These are phyloP conservation scores for Hyposmocoma kahamanoa DNA, from an alignment of 1,140 invertebrate genomes.

Conservation along the genomic window DNA sequence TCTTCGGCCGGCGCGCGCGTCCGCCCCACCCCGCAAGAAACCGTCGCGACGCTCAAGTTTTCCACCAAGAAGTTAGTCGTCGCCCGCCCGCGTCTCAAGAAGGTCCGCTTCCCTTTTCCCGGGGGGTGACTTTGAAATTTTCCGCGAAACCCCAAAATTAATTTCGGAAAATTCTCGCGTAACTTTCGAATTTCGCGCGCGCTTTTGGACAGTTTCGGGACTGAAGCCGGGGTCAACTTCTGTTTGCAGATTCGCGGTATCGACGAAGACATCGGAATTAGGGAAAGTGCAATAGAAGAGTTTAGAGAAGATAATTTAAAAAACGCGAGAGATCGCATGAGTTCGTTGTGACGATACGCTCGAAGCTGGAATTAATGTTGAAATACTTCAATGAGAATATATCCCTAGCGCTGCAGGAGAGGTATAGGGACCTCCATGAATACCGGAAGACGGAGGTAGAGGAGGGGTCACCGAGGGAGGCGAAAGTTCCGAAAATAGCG, in stretches of 20 bases:
- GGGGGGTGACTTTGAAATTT: constrained; percentile 21
- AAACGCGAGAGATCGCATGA: constrained; percentile 49
- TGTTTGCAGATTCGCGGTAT: constrained; percentile 40
- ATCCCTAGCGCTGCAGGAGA: constrained; percentile 71
- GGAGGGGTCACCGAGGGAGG: constrained; percentile 65
- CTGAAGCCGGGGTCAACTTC: constrained; percentile 21
- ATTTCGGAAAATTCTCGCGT: constrained; percentile 1
- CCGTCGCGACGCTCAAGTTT: constrained; percentile 67
- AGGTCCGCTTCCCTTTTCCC: constrained; percentile 64
- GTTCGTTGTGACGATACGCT: constrained; percentile 49
- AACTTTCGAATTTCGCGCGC: constrained; percentile 13
- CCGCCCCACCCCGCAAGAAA: constrained; percentile 67
- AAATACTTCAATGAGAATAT: constrained; percentile 73
- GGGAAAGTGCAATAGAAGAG: constrained; percentile 14
- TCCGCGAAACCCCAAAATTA: background rate
- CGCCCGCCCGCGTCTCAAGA: constrained; percentile 68
- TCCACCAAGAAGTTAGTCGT: constrained; percentile 73
- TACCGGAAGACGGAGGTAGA: constrained; percentile 70
- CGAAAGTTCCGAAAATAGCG: constrained; percentile 68
- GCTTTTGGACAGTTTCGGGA: constrained; percentile 11
- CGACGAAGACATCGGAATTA: constrained; percentile 13
- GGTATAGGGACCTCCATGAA: constrained; percentile 71
- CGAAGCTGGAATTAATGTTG: constrained; percentile 71
- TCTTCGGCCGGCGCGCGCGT: constrained; percentile 68
- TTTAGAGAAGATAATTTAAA: background rate